These are phyloP conservation scores for Philonicus albiceps DNA, from an alignment of 2,888 invertebrate species.

Conservation along the genomic window DNA sequence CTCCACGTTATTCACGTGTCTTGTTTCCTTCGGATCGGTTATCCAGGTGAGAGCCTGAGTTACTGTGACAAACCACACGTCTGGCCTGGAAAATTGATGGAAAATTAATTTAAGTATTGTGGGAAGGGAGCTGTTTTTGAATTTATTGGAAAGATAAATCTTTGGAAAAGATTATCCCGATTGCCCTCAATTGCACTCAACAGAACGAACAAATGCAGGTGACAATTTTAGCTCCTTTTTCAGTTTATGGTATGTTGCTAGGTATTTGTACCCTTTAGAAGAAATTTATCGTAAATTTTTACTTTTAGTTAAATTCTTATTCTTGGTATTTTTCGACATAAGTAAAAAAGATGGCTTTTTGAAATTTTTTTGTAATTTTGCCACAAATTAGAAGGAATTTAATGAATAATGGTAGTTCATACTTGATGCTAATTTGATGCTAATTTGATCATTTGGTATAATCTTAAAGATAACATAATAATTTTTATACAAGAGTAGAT, in stretches of 20 bases:
- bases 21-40: slow-evolving; percentile 80
- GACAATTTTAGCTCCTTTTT: neutral
- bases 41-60: slow-evolving; percentile 92
- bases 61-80: slow-evolving; percentile 86
- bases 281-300: no score
- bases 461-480: no score
- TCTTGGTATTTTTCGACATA: no score
- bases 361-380: no score
- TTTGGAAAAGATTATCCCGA: neutral
- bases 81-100: slow-evolving; percentile 69
- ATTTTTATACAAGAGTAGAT: no score
- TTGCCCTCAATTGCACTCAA: neutral
- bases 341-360: no score
- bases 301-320: no score
- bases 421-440: no score
- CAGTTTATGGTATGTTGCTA: neutral
- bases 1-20: slow-evolving; percentile 75
- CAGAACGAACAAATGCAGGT: neutral
- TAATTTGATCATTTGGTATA: no score
- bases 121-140: neutral
- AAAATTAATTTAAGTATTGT: slow-evolving; percentile 22
- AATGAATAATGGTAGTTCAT: no score
- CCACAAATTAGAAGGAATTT: no score
- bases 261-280: no score
- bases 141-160: neutral